Base-by-base conservation (phyloP, 2,888 invertebrate species). In the Scaptomyza tumidula region DNA sequence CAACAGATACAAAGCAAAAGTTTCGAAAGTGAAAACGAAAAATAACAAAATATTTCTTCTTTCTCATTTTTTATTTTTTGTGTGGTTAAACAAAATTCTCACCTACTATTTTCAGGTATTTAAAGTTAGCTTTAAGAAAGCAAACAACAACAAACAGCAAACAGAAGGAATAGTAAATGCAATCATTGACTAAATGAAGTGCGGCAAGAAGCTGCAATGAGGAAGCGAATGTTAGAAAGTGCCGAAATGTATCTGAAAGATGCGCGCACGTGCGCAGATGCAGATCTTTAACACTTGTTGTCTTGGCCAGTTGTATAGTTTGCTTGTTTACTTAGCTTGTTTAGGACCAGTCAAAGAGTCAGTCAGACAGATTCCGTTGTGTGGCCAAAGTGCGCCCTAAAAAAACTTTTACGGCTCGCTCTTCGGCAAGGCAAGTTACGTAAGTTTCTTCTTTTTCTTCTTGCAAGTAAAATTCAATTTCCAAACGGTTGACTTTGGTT, bases 321-420 rank as follows among this genome's bases (percentile, higher is more conserved):
- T 50, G 61, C 39, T 75, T 75, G 87, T 83, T 83, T 83, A 80
- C 83, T 88, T 88, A 49, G 66, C 71, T 71, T 68, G 62, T 74
- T 71, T 54, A 45, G 64, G 61, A 45, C 55, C 10, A 43, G 43
- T 19, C 31, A 63, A 52, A 16, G 43, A 61, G 59, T 69, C 56
- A 14, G 48, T 11, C 29, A 29, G 27, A 6, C 27, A 29, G 27
- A 19, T 2, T 29, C 27, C 5, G 29, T 29, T n/a, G n/a, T n/a
- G n/a, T n/a, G n/a, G n/a, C n/a, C n/a, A n/a, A n/a, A n/a, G n/a
- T n/a, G n/a, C 6, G 54, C 58, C 62, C 66, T 70, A 74, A 70
- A 74, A 70, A 70, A 87, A 82, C 46, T 80, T 86, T 88, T 86
- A 80, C 75, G 41, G 35, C 55, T 58, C 41, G 35, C 55, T 58